A percentile compares a stretch with the other conserved stretches of the same genome.
Evolutionary conservation across 1,140 invertebrate species (phyloP).

Genomic region (Macrobrachium nipponense): DNA sequence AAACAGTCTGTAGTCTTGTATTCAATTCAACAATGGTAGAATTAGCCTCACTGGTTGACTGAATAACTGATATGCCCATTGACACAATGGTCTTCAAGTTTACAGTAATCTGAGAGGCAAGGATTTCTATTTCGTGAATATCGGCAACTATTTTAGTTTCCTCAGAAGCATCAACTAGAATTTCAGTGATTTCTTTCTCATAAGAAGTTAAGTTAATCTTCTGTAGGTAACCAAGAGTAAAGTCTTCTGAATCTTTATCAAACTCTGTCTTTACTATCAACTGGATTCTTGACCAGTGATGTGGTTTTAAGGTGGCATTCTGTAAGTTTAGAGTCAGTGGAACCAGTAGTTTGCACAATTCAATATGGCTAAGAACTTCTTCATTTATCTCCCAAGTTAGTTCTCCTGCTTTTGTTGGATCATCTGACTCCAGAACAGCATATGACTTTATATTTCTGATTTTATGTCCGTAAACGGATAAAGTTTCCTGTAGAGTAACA

Average conservation of each 20-base stretch:
- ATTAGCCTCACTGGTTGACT: conserved; percentile 42
- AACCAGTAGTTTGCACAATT: conserved; percentile 43
- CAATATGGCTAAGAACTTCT: conserved; percentile 46
- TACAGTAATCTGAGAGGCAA: conserved; percentile 34
- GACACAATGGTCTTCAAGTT: conserved; percentile 22
- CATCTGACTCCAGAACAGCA: background rate
- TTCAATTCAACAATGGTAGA: conserved; percentile 43
- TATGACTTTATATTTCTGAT: conserved; percentile 42
- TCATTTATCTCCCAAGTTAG: conserved; percentile 51
- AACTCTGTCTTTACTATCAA: conserved; percentile 45
- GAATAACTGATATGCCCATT: conserved; percentile 34
- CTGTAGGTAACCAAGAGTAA: conserved; percentile 56
- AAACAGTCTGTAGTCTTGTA: conserved; percentile 40
- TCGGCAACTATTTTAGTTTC: conserved; percentile 50
- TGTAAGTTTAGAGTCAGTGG: conserved; percentile 53
- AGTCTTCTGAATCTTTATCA: conserved; percentile 45
- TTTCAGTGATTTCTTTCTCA: conserved; percentile 49
- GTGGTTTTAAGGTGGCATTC: conserved; percentile 39
- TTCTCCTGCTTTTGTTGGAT: conserved; percentile 24
- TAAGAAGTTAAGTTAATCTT: conserved; percentile 50
- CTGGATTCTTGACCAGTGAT: conserved; percentile 56
- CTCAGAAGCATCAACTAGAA: conserved; percentile 46
- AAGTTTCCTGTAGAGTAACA: conserved; percentile 47
- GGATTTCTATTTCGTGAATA: conserved; percentile 39
- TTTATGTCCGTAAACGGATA: conserved; percentile 48